A percentile compares a stretch with the other conserved stretches of the same genome.
phyloP scores from a whole-genome alignment of 2,797 vertebrate species.

The Vireo griseus region DNA sequence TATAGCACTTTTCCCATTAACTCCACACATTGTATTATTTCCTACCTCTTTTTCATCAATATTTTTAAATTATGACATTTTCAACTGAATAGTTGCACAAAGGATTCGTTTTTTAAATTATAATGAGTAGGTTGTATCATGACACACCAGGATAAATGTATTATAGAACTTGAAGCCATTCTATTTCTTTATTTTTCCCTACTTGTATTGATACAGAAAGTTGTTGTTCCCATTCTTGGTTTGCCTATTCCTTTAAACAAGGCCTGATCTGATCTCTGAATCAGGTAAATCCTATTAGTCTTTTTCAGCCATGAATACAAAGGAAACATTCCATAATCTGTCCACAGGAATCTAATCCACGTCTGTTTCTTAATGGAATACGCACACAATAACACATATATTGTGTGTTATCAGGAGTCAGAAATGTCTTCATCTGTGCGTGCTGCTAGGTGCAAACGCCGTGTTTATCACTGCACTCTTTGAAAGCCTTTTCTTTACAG shows the following conservation, averaged over 20 bases:
- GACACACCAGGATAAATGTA: neutral
- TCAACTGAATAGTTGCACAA: neutral
- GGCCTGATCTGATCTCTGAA: neutral
- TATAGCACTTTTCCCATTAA: neutral
- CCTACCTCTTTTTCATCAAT: neutral
- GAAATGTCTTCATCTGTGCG: neutral
- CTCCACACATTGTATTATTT: neutral
- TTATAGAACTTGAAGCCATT: neutral
- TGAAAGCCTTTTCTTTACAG: neutral
- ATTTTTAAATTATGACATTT: neutral
- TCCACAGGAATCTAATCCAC: neutral
- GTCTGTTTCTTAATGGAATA: conserved; percentile 22
- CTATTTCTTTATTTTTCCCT: neutral
- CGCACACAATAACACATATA: neutral
- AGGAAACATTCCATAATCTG: conserved; percentile 41
- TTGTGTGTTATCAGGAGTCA: conserved; percentile 15
- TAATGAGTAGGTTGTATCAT: neutral
- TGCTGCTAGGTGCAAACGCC: neutral
- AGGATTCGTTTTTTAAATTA: neutral
- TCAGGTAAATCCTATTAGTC: conserved; percentile 41
- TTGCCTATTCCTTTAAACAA: conserved; percentile 18
- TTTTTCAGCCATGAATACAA: conserved; percentile 24
- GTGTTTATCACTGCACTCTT: neutral
- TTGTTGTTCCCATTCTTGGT: neutral
- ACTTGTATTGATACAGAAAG: neutral